These are phyloP conservation scores for Steinernema khuongi DNA, from an alignment of 1,140 invertebrate species.

Conservation along the genomic window DNA sequence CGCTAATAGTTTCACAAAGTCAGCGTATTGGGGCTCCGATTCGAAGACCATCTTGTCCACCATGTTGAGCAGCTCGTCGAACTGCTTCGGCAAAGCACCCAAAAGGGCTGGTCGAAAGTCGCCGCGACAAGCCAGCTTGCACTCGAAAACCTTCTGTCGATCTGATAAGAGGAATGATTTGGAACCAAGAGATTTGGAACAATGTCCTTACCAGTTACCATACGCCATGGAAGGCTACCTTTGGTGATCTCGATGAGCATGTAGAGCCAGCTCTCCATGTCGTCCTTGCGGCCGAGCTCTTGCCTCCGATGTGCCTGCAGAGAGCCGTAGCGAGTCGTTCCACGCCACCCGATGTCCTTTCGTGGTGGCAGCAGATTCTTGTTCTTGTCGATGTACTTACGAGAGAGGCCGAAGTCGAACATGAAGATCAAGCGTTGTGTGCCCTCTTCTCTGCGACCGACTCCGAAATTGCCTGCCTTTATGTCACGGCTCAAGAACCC, in stretches of 20 bases:
- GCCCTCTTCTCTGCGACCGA: slow-evolving; percentile 27
- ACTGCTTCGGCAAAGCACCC: slow-evolving; percentile 24
- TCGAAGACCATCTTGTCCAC: slow-evolving; percentile 36
- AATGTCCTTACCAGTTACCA: slow-evolving; percentile 26
- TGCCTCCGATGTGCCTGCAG: slow-evolving; percentile 31
- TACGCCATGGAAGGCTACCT: slow-evolving; percentile 44
- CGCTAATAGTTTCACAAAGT: slow-evolving; percentile 21
- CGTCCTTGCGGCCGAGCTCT: slow-evolving; percentile 34
- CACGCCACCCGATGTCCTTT: slow-evolving; percentile 45
- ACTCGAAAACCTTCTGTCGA: not conserved
- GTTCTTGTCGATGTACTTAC: slow-evolving; percentile 30
- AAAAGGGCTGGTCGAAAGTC: slow-evolving; percentile 25
- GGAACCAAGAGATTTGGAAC: not conserved
- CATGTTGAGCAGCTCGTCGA: slow-evolving; percentile 26
- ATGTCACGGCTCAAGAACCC: slow-evolving; percentile 17
- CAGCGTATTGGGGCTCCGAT: slow-evolving; percentile 24
- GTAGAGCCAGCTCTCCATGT: slow-evolving; percentile 45
- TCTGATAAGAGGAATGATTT: slow-evolving; percentile 1
- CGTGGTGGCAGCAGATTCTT: slow-evolving; percentile 33
- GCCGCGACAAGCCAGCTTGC: not conserved
- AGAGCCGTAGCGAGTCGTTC: slow-evolving; percentile 36
- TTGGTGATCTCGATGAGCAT: slow-evolving; percentile 45
- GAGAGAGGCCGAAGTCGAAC: slow-evolving; percentile 26
- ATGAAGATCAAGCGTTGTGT: slow-evolving; percentile 29
- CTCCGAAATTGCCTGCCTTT: slow-evolving; percentile 47